Evolutionary conservation across 2,113 vertebrate species (phyloP), one percentile per base, ranked within the genome.

Genomic region (Gambusia holbrooki): DNA sequence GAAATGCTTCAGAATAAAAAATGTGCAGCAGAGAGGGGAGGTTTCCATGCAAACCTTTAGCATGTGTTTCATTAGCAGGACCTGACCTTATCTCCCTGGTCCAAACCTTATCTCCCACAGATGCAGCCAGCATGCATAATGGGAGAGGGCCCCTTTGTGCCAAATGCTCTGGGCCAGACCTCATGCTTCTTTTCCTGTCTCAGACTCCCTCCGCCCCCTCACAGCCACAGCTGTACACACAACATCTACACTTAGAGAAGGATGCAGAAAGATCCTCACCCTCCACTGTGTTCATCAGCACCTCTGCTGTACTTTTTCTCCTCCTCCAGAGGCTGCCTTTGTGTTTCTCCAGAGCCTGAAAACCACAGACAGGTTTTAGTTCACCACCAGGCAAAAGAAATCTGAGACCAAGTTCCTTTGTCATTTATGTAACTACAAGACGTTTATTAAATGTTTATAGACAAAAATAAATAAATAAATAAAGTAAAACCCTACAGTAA

Each of bases 81-180:
- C 35, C 77, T 81, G 85, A 89, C 87, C 89, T 89, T 90, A 91
- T 92, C 89, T 89, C 77, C 70, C 79, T 73, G 72, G 76, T 82
- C 80, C 81, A 54, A 77, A 81, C 78, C 86, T 80, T 82, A 85
- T 88, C 84, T 77, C 51, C 82, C 75, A 65, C 74, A 82, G 86
- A 89, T 81, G 86, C 72, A 28, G 30, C 78, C 86, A 84, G 87
- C 87, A 91, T 90, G 79, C 83, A 92, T 90, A 91, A 90, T 88
- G 81, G 81, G 69, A 89, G 69, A 75, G 76, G 77, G 51, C 9
- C 62, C 87, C 86, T 91, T 89, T 91, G 85, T 90, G 90, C 82
- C 85, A 88, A 84, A 85, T 80, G 88, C 90, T 90, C 84, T 68
- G 1, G 92, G 92, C 84, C 81, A 90, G 63, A 83, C 73, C 77